Conservation (phyloP, 2,113 vertebrate genomes). For the human (Homo sapiens) region GRCh38 chr17:16440001-16440500, state of each 20-base stretch:
- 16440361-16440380: background rate
- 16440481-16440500: background rate
- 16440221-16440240: background rate
- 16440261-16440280: background rate
- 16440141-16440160: background rate
- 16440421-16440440: background rate
- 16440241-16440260: background rate
- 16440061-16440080: conserved; percentile 97
- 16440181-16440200: background rate
- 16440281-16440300: background rate
- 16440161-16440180: accelerated
- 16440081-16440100: conserved; percentile 87
- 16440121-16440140: background rate
- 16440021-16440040: conserved; percentile 61
- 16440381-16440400: background rate
- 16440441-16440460: background rate
- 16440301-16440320: background rate
- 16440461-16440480: background rate
- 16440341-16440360: background rate
- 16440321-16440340: background rate
- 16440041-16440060: conserved; percentile 95
- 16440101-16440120: conserved; percentile 76
- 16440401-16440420: too few relatives aligned
- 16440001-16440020: background rate
- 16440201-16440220: background rate